Evolutionary conservation across 1,140 invertebrate species (phyloP).

Genomic region (Ostrea denselamellosa): DNA sequence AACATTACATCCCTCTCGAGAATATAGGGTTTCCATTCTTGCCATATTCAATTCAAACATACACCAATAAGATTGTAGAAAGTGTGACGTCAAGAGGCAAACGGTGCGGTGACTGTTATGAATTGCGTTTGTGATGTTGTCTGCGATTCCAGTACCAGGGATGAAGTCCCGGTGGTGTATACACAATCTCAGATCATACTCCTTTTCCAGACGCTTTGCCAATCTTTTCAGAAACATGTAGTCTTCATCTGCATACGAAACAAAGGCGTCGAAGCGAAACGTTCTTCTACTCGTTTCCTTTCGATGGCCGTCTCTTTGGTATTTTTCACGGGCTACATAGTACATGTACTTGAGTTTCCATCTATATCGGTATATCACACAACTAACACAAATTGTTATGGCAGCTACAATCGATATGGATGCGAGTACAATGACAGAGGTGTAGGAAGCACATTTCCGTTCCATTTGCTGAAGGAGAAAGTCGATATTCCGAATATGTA

Average conservation of each 20-base stretch:
- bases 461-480: neutral
- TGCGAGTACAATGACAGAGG: neutral
- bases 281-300: too few species aligned
- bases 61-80: conserved; percentile 47
- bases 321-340: too few species aligned
- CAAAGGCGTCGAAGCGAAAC: neutral
- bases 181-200: neutral
- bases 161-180: conserved; percentile 36
- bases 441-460: neutral
- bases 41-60: conserved; percentile 47
- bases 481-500: neutral
- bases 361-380: neutral
- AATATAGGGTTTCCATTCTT: neutral
- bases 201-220: neutral
- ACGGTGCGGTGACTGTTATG: conserved; percentile 42
- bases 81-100: conserved; percentile 42
- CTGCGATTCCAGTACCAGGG: conserved; percentile 26
- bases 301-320: too few species aligned
- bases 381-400: neutral
- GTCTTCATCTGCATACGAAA: neutral
- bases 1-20: neutral
- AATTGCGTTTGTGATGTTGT: conserved; percentile 51
- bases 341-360: too few species aligned
- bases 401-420: neutral
- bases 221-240: neutral